These are phyloP conservation scores for Trissolcus japonicus DNA, from an alignment of 2,888 invertebrate species.

Conservation along the genomic window DNA sequence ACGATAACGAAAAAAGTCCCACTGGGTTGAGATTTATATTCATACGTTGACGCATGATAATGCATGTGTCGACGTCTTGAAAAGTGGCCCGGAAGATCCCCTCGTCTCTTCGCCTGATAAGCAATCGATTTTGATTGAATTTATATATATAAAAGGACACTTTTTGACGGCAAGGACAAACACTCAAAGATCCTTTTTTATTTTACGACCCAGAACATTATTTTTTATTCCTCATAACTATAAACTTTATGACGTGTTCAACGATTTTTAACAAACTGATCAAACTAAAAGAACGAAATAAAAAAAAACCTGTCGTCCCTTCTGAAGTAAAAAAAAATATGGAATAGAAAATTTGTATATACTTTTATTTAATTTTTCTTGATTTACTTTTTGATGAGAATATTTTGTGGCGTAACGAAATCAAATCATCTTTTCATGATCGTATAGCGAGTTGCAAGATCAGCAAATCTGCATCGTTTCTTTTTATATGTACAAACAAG, in stretches of 20 bases:
- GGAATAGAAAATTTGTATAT: too few relatives aligned
- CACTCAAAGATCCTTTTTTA: slow-evolving; percentile 39
- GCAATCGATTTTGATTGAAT: slow-evolving; percentile 55
- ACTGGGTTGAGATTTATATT: slow-evolving; percentile 46
- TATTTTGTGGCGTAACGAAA: too few relatives aligned
- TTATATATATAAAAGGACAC: slow-evolving; percentile 30
- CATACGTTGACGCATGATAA: slow-evolving; percentile 44
- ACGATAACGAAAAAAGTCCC: slow-evolving; percentile 41
- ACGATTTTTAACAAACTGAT: too few relatives aligned
- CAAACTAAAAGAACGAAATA: too few relatives aligned
- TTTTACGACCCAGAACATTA: slow-evolving; percentile 14
- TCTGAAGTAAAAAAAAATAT: too few relatives aligned
- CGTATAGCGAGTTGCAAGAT: too few relatives aligned
- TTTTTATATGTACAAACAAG: slow-evolving; percentile 1
- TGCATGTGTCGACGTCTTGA: slow-evolving; percentile 43
- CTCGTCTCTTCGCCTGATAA: slow-evolving; percentile 46
- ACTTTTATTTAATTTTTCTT: too few relatives aligned
- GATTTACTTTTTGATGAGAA: too few relatives aligned
- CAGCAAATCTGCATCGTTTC: neutral
- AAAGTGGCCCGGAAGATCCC: slow-evolving; percentile 46
- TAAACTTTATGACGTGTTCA: too few relatives aligned
- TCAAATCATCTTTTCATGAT: too few relatives aligned
- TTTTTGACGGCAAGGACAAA: slow-evolving; percentile 33
- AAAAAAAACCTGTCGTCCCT: too few relatives aligned
- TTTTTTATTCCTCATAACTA: neutral